Conservation (phyloP, 2,888 invertebrate species). For the Tenthredo mesomela region DNA sequence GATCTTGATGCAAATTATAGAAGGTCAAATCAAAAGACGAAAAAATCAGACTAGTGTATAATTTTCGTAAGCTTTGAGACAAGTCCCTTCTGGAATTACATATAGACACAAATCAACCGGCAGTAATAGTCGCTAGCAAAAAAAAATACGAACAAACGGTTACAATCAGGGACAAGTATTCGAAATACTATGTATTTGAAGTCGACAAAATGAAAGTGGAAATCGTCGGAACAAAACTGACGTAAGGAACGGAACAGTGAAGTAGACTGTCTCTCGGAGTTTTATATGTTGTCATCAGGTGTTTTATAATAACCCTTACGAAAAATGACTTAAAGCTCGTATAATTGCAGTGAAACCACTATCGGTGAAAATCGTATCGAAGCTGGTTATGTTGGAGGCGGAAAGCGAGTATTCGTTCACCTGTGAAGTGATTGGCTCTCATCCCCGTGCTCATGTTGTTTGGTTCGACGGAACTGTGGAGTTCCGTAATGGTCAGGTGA, state of each 20-base stretch:
- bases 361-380: constrained; percentile 87
- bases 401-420: constrained; percentile 89
- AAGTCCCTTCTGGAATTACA: too few relatives aligned
- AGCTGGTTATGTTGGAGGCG: constrained; percentile 88
- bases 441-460: constrained; percentile 90
- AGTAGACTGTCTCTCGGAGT: not conserved
- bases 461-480: constrained; percentile 92
- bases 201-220: not conserved
- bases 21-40: too few relatives aligned
- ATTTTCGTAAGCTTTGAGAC: not conserved
- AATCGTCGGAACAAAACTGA: not conserved
- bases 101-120: too few relatives aligned
- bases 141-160: not conserved
- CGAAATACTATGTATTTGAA: not conserved
- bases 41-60: too few relatives aligned
- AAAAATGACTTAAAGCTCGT: not conserved
- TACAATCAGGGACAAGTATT: not conserved
- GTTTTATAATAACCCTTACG: not conserved
- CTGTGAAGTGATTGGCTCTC: constrained; percentile 91
- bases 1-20: too few relatives aligned
- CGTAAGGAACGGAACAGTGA: not conserved
- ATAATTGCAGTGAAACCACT: constrained; percentile 88
- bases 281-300: not conserved
- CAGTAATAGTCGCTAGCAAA: too few relatives aligned
- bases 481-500: constrained; percentile 88